phyloP scores from a whole-genome alignment of 2,888 invertebrate genomes.

The Dicranocentrus wangi region DNA sequence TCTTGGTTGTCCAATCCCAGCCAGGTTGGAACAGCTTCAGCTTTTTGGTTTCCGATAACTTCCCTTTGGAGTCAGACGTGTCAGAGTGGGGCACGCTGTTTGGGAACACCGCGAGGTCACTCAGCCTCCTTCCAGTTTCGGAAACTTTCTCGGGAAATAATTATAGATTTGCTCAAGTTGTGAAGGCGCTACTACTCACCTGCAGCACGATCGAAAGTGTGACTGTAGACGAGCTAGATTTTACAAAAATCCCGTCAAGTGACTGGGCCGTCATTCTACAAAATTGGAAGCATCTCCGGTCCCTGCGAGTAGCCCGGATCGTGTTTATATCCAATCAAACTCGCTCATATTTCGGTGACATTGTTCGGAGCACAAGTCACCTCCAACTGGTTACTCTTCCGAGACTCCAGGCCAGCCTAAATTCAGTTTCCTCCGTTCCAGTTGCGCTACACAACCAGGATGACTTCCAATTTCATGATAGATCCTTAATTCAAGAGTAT shows the following conservation, averaged over 20 bases:
- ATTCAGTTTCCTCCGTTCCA: neutral
- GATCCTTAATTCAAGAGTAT: neutral
- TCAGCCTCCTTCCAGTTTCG: neutral
- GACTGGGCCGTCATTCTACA: neutral
- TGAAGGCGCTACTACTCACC: neutral
- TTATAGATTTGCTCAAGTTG: neutral
- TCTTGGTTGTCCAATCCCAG: neutral
- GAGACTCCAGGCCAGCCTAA: slow-evolving; percentile 8
- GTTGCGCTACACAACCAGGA: neutral
- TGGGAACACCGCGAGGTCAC: too few relatives aligned
- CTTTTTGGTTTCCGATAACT: slow-evolving; percentile 11
- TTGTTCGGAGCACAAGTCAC: neutral
- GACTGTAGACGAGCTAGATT: neutral
- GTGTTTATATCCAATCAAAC: neutral
- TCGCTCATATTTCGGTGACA: neutral
- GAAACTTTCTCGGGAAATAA: neutral
- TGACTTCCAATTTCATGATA: neutral
- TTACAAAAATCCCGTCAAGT: neutral
- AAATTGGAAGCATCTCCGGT: neutral
- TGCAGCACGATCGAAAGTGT: neutral
- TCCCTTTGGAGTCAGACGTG: neutral
- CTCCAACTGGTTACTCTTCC: neutral
- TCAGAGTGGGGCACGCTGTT: neutral
- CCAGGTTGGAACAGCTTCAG: neutral
- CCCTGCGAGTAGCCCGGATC: neutral